phyloP scores from a whole-genome alignment of 2,797 vertebrate species.

The Ceyx erithaca region DNA sequence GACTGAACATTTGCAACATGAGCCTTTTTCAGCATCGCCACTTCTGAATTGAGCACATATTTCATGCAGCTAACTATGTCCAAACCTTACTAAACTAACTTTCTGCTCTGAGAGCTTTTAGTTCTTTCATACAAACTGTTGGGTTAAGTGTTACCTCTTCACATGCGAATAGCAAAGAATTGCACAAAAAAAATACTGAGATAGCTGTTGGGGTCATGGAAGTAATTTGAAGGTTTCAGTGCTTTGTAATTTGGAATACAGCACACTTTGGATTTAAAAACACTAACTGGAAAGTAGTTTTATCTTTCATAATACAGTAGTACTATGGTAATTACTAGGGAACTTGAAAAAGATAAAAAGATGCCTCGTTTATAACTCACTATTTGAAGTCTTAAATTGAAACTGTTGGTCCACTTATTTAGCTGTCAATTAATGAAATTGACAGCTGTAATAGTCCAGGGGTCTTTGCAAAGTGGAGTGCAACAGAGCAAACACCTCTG shows the following conservation, averaged over 20 bases:
- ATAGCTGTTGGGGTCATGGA: neutral
- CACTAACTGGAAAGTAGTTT: neutral
- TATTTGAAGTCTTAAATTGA: neutral
- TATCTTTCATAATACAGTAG: neutral
- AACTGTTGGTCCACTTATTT: neutral
- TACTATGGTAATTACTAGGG: neutral
- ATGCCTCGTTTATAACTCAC: neutral
- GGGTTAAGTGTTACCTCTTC: neutral
- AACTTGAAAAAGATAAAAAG: neutral
- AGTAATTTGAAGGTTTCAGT: neutral
- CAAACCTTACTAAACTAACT: neutral
- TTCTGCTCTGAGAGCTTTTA: neutral
- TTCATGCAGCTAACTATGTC: neutral
- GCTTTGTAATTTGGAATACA: neutral
- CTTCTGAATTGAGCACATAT: neutral
- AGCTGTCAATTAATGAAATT: neutral
- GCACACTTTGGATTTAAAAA: neutral
- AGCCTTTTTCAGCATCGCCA: neutral
- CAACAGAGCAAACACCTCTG: neutral
- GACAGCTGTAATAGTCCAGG: neutral
- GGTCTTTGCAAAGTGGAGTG: neutral
- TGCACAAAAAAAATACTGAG: conserved; percentile 6
- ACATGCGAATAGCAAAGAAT: neutral
- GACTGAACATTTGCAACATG: neutral
- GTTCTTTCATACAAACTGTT: neutral